These are phyloP conservation scores for Limulus polyphemus DNA, from an alignment of 2,888 invertebrate genomes.

Conservation along the genomic window DNA sequence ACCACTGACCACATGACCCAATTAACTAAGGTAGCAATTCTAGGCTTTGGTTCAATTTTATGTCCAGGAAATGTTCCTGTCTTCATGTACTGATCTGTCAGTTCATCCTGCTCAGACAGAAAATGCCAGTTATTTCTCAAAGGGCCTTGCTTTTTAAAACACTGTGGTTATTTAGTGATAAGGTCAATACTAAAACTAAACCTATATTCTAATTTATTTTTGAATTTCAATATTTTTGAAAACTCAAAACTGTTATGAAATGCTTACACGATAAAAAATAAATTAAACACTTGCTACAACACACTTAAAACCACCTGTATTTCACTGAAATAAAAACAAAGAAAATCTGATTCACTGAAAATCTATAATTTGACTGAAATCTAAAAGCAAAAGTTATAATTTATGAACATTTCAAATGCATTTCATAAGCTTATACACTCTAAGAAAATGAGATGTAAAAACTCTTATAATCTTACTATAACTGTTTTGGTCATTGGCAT, in stretches of 20 bases:
- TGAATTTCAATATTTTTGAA: background rate
- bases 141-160: too few species aligned
- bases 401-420: too few species aligned
- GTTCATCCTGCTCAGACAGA: conserved; percentile 32
- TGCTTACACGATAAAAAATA: conserved; percentile 51
- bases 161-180: too few species aligned
- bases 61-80: conserved; percentile 31
- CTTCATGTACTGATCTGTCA: conserved; percentile 35
- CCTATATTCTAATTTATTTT: background rate
- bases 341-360: too few species aligned
- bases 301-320: too few species aligned
- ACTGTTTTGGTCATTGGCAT: too few species aligned
- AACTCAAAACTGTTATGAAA: background rate
- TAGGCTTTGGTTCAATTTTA: conserved; percentile 26
- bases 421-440: too few species aligned
- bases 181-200: background rate
- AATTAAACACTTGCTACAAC: background rate
- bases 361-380: too few species aligned
- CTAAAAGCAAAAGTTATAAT: too few species aligned
- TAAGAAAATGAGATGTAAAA: too few species aligned
- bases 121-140: background rate
- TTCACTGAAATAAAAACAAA: too few species aligned
- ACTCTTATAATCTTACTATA: too few species aligned
- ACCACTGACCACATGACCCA: conserved; percentile 33
- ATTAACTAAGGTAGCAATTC: conserved; percentile 32